Base-by-base conservation (phyloP, 1,140 invertebrate genomes). In the Lordiphosa collinella region DNA sequence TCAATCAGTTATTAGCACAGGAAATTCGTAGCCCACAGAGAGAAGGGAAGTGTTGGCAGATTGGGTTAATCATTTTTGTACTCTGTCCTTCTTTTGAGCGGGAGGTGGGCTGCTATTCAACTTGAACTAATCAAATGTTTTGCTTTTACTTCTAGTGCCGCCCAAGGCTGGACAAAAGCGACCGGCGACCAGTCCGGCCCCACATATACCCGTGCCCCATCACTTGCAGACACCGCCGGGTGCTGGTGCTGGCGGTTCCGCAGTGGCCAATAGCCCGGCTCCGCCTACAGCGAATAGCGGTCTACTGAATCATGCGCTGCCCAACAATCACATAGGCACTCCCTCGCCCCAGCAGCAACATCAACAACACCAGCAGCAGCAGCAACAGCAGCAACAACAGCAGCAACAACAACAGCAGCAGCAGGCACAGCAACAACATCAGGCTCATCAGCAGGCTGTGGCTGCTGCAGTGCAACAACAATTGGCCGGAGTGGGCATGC, bases 141-240 rank as follows among this genome's bases (percentile, higher is more conserved):
- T 1, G 40, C 56, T 4, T 29, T n/a, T 3, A 7, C 3, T 62
- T 89, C 1, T 50, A 89, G 88, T 89, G 63, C 88, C 78, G 57
- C 87, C 86, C 25, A 89, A 89, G 66, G 69, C 79, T 52, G 87
- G 85, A 32, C 88, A 88, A 11, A 89, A 89, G 48, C 84, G 88
- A 44, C 88, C 88, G 16, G 86, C 80, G 10, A 86, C 88, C 34
- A 89, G 88, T 57, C 88, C 88, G n/a, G 88, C 87, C 8, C 86
- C 88, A 3, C 76, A 87, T 13, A 88, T 89, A 44, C 87, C 87
- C 13, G 82, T 86, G 50, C 88, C 87, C 31, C 87, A 87, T 43
- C 87, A 89, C 41, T 58, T 88, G 58, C 87, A 89, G 40, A 87
- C 87, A 6, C 84, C 84, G 44, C 80, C 80, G 9, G 75, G 71